phyloP scores from a whole-genome alignment of 2,888 invertebrate genomes.

The Mayetiola destructor region DNA sequence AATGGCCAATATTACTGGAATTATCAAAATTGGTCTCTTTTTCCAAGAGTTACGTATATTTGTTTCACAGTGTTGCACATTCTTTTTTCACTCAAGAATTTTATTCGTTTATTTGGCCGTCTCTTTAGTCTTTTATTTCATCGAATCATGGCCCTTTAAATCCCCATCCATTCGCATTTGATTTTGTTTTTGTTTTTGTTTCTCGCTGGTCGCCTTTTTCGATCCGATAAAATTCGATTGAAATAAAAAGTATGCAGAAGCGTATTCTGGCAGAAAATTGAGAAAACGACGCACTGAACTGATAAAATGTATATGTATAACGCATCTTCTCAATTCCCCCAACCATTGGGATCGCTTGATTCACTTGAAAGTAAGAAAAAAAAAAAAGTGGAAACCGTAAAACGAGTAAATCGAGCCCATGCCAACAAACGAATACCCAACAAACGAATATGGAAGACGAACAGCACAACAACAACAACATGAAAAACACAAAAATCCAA shows the following conservation, averaged over 20 bases:
- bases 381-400: too few species aligned
- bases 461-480: too few species aligned
- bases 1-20: neutral
- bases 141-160: too few species aligned
- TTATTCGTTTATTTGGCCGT: too few species aligned
- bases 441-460: too few species aligned
- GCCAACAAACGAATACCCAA: too few species aligned
- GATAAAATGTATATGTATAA: slow-evolving; percentile 16
- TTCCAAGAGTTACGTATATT: neutral
- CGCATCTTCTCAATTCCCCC: too few species aligned
- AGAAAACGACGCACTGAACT: slow-evolving; percentile 14
- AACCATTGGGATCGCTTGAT: too few species aligned
- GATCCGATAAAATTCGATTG: neutral
- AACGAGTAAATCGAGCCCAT: too few species aligned
- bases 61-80: neutral
- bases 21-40: neutral
- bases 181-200: neutral
- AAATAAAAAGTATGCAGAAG: neutral
- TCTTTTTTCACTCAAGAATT: neutral
- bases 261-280: slow-evolving; percentile 15
- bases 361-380: too few species aligned
- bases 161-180: neutral
- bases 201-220: neutral
- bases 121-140: too few species aligned
- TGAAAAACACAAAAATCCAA: slow-evolving; percentile 16